Percentiles rank a stretch among this genome's conserved stretches.
phyloP scores from a whole-genome alignment of 2,113 vertebrate species.

The Notarius quadriscutis region DNA sequence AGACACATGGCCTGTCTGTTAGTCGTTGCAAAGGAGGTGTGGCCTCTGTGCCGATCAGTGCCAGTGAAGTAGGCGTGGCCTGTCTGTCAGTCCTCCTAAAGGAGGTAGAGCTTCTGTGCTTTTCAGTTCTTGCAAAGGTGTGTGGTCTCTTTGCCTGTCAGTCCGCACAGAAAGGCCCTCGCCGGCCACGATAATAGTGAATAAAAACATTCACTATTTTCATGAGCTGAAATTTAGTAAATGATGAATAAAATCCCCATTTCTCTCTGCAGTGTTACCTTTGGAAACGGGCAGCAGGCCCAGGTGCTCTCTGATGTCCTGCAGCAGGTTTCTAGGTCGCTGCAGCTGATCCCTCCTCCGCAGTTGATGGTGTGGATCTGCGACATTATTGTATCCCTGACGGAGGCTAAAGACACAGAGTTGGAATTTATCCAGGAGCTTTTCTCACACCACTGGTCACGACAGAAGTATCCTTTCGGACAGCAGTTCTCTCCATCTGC shows the following conservation, averaged over 20 bases:
- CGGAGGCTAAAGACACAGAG: slow-evolving; percentile 50
- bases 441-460: slow-evolving; percentile 56
- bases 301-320: slow-evolving; percentile 54
- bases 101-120: neutral
- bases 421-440: slow-evolving; percentile 53
- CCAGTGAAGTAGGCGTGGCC: neutral
- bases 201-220: neutral
- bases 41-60: no score
- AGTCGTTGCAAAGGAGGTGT: neutral
- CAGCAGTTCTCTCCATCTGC: slow-evolving; percentile 74
- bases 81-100: neutral
- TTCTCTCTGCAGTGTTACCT: slow-evolving; percentile 54
- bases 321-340: slow-evolving; percentile 68
- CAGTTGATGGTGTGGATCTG: slow-evolving; percentile 48
- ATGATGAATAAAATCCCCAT: neutral
- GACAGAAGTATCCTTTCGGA: slow-evolving; percentile 72
- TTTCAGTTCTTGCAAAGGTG: neutral
- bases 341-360: slow-evolving; percentile 53
- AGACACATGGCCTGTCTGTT: neutral
- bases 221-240: neutral
- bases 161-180: no score
- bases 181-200: neutral
- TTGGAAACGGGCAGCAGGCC: slow-evolving; percentile 68
- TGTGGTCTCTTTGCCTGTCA: neutral
- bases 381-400: slow-evolving; percentile 23